Percentiles rank a stretch among this genome's conserved stretches.
These are phyloP conservation scores for Hydra vulgaris DNA, from an alignment of 30 jellyfish, hydroid and myxozoan genomes.

Conservation along the genomic window DNA sequence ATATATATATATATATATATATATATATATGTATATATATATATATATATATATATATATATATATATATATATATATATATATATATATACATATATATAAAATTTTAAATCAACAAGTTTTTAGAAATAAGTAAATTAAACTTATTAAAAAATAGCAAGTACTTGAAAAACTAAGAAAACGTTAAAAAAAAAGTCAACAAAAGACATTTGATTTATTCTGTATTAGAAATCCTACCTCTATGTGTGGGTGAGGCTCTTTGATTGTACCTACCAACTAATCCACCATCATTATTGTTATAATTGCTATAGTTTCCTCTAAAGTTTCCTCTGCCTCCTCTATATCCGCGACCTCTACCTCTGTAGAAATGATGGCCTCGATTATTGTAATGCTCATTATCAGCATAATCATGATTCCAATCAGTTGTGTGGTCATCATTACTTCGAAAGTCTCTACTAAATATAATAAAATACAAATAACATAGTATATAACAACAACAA, in stretches of 20 bases:
- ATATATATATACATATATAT: too few species aligned
- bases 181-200: neutral
- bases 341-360: conserved; percentile 50
- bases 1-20: too few species aligned
- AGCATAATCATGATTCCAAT: conserved; percentile 28
- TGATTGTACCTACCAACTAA: conserved; percentile 1
- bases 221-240: conserved; percentile 35
- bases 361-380: conserved; percentile 45
- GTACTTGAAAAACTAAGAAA: neutral
- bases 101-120: too few species aligned
- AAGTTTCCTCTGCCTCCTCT: conserved; percentile 48
- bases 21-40: too few species aligned
- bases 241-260: conserved; percentile 8
- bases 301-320: conserved; percentile 46
- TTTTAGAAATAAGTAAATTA: too few species aligned
- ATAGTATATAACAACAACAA: too few species aligned
- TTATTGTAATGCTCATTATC: conserved; percentile 28
- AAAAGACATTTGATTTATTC: neutral
- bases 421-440: conserved; percentile 15
- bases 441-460: neutral
- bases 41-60: too few species aligned
- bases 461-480: too few species aligned
- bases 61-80: too few species aligned
- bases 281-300: conserved; percentile 62
- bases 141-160: too few species aligned